Conservation (phyloP, 2,797 vertebrate species). For the Syngnathus rostellatus region DNA sequence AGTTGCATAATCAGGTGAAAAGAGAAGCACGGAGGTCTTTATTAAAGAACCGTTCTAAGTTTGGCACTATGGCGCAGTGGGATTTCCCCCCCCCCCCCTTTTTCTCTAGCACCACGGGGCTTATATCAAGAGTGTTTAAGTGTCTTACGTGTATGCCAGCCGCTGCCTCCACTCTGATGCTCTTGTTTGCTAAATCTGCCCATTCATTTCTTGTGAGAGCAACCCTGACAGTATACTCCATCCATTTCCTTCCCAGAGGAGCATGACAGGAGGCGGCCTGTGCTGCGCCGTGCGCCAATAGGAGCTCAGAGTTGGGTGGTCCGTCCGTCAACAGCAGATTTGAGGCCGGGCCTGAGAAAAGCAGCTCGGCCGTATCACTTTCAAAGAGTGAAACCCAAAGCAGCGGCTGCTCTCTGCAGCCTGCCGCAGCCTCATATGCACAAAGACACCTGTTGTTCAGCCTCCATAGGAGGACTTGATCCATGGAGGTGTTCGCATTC, state of each 20-base stretch:
- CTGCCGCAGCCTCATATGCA: constrained; percentile 56
- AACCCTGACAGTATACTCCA: constrained; percentile 58
- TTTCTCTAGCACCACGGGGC: neutral
- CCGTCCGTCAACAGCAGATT: constrained; percentile 75
- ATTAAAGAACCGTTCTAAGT: neutral
- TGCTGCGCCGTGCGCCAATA: constrained; percentile 56
- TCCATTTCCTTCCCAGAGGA: constrained; percentile 65
- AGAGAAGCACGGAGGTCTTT: neutral
- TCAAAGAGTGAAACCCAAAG: constrained; percentile 76
- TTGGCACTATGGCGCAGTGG: neutral
- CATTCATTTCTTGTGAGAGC: constrained; percentile 51
- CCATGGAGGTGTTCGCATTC: constrained; percentile 63
- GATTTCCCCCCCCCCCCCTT: neutral
- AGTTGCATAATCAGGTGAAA: neutral
- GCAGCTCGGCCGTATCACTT: constrained; percentile 74
- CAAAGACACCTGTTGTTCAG: constrained; percentile 80
- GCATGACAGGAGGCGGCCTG: constrained; percentile 57
- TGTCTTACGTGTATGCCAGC: constrained; percentile 39
- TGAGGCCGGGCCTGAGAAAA: constrained; percentile 73
- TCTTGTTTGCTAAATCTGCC: constrained; percentile 25
- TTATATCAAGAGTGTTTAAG: constrained; percentile 28
- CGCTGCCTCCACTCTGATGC: constrained; percentile 44
- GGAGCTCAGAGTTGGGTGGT: constrained; percentile 74
- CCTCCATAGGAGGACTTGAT: constrained; percentile 58
- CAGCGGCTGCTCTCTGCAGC: constrained; percentile 44